Evolutionary conservation across 1,140 invertebrate species (phyloP), one percentile per base, ranked within the genome.

Genomic region (Drosophila micromelanica): DNA sequence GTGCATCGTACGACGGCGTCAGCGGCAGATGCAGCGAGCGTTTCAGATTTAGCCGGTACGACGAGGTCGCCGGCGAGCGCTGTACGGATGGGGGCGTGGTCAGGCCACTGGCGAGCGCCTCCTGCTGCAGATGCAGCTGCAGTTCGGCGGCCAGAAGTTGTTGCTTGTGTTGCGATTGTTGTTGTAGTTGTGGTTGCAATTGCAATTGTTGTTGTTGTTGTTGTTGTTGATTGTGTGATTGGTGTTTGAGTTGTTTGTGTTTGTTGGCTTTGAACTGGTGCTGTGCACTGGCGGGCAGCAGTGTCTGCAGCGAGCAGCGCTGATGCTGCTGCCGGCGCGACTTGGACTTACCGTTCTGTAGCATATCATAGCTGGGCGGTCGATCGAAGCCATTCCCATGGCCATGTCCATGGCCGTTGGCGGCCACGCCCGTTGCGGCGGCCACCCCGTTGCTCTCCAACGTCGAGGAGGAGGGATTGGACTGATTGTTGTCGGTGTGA

Each of bases 261-360:
- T 89, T 90, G 64, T 81, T 84, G 57, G 80, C 80, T 74, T 89
- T 90, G 52, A 90, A 84, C 64, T 89, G 85, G 46, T 90, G 85
- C 80, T 89, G 86, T 49, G 86, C 86, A 42, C 80, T 90, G 65
- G 89, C 76, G 23, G 87, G 87, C 74, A 90, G 75, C 72, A 91
- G 72, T 30, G 89, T 92, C 74, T 92, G 89, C 57, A 92, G 75
- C 63, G 91, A 91, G 82, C 89, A 91, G 60, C 80, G 85, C 64
- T 91, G 90, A 49, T 90, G 82, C 62, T 91, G 90, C 78, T 87
- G 82, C 38, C 86, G 69, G 57, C 80, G 91, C 42, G 81, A 86
- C 91, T 92, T 92, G 62, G 81, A 86, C 91, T 92, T 92, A 92
- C 91, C 91, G 65, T 92, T 92, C 68, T 92, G 90, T 56, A 92